Evolutionary conservation across 2,797 vertebrate genomes (phyloP).

Genomic region (Hippoglossus hippoglossus): DNA sequence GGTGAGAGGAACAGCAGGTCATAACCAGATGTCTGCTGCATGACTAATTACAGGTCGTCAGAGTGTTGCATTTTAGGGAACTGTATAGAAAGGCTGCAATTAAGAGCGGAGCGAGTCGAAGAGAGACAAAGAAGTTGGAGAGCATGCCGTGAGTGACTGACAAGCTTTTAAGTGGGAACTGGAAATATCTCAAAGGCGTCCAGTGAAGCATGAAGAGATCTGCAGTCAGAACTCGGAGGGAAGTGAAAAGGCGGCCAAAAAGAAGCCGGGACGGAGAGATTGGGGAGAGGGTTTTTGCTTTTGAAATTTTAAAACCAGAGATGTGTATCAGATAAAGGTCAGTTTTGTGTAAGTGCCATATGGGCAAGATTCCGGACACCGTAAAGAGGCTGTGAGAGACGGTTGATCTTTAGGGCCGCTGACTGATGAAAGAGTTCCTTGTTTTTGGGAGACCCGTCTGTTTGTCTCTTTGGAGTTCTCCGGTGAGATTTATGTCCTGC

Average conservation of each 20-base stretch:
- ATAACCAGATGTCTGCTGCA: conserved; percentile 38
- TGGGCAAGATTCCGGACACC: neutral
- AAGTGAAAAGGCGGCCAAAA: conserved; percentile 23
- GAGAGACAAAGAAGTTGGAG: conserved; percentile 47
- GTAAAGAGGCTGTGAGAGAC: neutral
- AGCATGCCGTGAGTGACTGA: conserved; percentile 52
- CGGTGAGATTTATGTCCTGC: conserved; percentile 67
- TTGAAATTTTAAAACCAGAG: conserved; percentile 27
- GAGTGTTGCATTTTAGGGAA: conserved; percentile 18
- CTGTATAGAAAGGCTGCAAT: conserved; percentile 17
- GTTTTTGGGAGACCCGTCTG: conserved; percentile 52
- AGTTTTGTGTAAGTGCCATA: conserved; percentile 3
- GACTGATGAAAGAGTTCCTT: conserved; percentile 37
- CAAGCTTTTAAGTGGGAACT: conserved; percentile 53
- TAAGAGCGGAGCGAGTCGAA: conserved; percentile 26
- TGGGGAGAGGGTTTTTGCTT: conserved; percentile 15
- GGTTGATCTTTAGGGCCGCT: neutral
- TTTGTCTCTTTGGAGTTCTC: conserved; percentile 51
- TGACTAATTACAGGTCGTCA: conserved; percentile 42
- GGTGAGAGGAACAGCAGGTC: conserved; percentile 51
- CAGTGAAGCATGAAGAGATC: conserved; percentile 56
- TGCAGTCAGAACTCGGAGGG: conserved; percentile 13
- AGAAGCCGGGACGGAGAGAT: conserved; percentile 6
- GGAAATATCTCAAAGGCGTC: conserved; percentile 56
- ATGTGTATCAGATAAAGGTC: conserved; percentile 17